Evolutionary conservation across 2,797 vertebrate genomes (phyloP), one percentile per base, ranked within the genome.

Genomic region (Arnoldichthys spilopterus): DNA sequence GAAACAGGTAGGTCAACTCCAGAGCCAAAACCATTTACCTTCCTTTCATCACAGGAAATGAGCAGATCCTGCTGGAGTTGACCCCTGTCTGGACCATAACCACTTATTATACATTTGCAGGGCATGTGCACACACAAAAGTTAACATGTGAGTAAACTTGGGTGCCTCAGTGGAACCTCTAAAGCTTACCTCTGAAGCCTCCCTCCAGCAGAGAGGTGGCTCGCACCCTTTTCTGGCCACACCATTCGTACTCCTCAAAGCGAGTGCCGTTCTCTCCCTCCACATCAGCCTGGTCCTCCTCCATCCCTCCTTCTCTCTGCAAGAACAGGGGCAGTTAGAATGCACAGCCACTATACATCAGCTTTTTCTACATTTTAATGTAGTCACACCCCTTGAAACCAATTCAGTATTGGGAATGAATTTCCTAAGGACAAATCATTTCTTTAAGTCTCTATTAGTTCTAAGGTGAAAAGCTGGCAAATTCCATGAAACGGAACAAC

Each of bases 181-280:
- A n/a, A n/a, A 6, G 3, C 85, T 32, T 93, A 99, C 98, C 98
- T 96, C 98, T 94, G 91, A 98, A 99, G 78, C 98, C 98, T 85
- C 98, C 98, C 88, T 99, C 98, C 90, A 99, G 91, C 78, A 99
- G 93, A 62, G 98, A 95, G 0, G 97, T 98, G 30, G 98, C 98
- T 87, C 98, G 94, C 94, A 99, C 97, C 93, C 98, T 95, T 91
- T 99, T 99, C 94, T 99, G 98, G 6, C 98, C 98, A 0, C 98
- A 99, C 98, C 98, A 99, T 84, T 99, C 98, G 22, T 99, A 99
- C 83, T 99, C 98, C 82, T 99, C 98, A 78, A 99, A 99, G 89
- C 97, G 96, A 83, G 95, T 96, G 78, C 95, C 96, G 0, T 96
- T 97, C 86, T 99, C 98, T 2, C 96, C 96, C 74, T 99, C 98